Evolutionary conservation across 2,888 invertebrate species (phyloP), one percentile per base, ranked within the genome.

Genomic region (Trichopoda pennipes): DNA sequence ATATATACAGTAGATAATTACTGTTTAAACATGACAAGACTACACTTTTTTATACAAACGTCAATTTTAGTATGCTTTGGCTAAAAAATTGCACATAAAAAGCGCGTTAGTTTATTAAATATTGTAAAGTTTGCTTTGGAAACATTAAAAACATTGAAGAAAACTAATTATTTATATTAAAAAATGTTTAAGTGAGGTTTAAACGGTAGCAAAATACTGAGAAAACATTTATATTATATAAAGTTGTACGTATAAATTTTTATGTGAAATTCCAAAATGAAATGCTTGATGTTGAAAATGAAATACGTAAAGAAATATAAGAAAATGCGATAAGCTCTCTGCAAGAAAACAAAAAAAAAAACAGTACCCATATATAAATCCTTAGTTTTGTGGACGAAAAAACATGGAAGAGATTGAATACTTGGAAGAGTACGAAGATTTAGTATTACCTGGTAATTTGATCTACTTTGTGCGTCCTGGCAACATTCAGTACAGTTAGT

Each of bases 331-430:
- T 3, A 73, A 63, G 17, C 28, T 61, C 64, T 66, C 3, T 56
- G 7, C 3, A 28, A 19, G n/a, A n/a, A n/a, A n/a, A n/a, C n/a
- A 35, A 63, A 68, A 28, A 23, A 6, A 38, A 47, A 19, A 61
- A 14, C 35, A n/a, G 51, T 53, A 61, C 19, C 19, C 8, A 55
- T 55, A 47, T 47, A 23, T 60, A 44, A 28, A 44, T 44, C 17
- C 16, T 49, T 66, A 56, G 63, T 51, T 63, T 56, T 63, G 23
- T 35, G 55, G 55, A n/a, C 44, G 19, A 51, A 84, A 80, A 56
- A 86, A 86, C 76, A 90, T 90, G 90, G 90, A 90, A 79, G 89
- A 90, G 76, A 88, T 90, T 75, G 90, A 90, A 86, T 90, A 90
- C 83, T 84, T 90, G 28, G 90, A 90, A 66, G 90, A 90, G 75